These are phyloP conservation scores for Tragelaphus strepsiceros DNA, from an alignment of 2,113 vertebrate species.

Conservation along the genomic window DNA sequence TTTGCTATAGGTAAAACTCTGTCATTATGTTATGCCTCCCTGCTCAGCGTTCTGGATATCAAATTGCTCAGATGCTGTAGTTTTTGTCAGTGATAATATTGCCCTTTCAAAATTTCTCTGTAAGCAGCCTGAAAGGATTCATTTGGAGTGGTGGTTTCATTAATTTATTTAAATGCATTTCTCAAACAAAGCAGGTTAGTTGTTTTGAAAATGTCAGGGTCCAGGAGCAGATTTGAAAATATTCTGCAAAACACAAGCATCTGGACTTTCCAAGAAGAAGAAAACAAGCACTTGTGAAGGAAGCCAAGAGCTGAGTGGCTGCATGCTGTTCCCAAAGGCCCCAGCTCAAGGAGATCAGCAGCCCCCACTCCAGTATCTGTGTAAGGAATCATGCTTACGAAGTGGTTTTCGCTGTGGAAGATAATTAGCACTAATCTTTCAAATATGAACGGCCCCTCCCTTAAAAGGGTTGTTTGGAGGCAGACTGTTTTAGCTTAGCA, in stretches of 20 bases:
- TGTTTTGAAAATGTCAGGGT: slow-evolving; percentile 79
- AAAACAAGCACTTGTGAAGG: slow-evolving; percentile 36
- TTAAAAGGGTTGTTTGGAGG: not conserved
- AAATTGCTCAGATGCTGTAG: slow-evolving; percentile 62
- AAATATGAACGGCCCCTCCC: not conserved
- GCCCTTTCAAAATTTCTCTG: slow-evolving; percentile 72
- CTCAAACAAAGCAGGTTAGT: slow-evolving; percentile 75
- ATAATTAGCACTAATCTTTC: slow-evolving; percentile 45
- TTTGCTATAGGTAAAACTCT: slow-evolving; percentile 70
- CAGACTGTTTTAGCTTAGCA: not conserved
- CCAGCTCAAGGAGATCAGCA: slow-evolving; percentile 17
- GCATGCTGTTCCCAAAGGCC: slow-evolving; percentile 1
- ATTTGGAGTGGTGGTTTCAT: slow-evolving; percentile 65
- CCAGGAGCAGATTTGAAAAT: slow-evolving; percentile 65
- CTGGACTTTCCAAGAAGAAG: slow-evolving; percentile 31
- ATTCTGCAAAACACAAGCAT: slow-evolving; percentile 66
- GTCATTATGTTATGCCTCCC: slow-evolving; percentile 68
- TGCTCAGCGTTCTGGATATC: slow-evolving; percentile 66
- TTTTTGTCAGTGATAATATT: slow-evolving; percentile 78
- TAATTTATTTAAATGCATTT: slow-evolving; percentile 81
- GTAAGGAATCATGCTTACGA: not conserved
- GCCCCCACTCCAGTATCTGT: slow-evolving; percentile 19
- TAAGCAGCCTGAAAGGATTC: slow-evolving; percentile 71
- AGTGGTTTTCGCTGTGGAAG: not conserved
- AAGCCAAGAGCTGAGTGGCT: slow-evolving; percentile 39